These are phyloP conservation scores for Hyles lineata DNA, from an alignment of 2,888 invertebrate species.

Conservation along the genomic window DNA sequence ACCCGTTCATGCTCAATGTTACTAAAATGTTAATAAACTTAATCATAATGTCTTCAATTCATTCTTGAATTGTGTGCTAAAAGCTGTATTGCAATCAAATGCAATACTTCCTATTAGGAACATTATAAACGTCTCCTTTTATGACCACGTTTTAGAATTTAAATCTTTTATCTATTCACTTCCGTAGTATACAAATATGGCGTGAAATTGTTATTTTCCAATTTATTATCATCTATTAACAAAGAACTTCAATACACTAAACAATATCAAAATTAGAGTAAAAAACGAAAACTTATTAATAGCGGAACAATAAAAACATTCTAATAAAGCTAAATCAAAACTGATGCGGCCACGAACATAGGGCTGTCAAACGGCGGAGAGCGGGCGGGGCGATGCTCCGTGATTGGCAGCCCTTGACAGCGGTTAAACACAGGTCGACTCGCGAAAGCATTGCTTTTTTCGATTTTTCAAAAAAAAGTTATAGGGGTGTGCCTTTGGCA, in stretches of 20 bases:
- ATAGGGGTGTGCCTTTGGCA: slow-evolving; percentile 44
- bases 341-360: slow-evolving; percentile 41
- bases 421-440: slow-evolving; percentile 80
- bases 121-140: too few species aligned
- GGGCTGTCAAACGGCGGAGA: slow-evolving; percentile 44
- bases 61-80: too few species aligned
- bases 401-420: slow-evolving; percentile 81
- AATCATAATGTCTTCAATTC: too few species aligned
- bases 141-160: too few species aligned
- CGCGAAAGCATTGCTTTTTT: slow-evolving; percentile 72
- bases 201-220: background rate
- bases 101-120: too few species aligned
- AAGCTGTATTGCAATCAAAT: too few species aligned
- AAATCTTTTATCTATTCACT: background rate
- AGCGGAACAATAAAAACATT: slow-evolving; percentile 43
- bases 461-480: slow-evolving; percentile 44
- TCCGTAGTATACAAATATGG: background rate
- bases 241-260: slow-evolving; percentile 2
- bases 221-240: background rate
- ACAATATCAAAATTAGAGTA: background rate
- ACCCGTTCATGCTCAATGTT: too few species aligned
- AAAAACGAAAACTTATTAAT: slow-evolving; percentile 42
- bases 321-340: slow-evolving; percentile 39
- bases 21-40: too few species aligned
- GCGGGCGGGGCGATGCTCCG: slow-evolving; percentile 43